Base-by-base conservation (phyloP, 92 coral and sea anemone genomes). In the Bergia puertoricense region DNA sequence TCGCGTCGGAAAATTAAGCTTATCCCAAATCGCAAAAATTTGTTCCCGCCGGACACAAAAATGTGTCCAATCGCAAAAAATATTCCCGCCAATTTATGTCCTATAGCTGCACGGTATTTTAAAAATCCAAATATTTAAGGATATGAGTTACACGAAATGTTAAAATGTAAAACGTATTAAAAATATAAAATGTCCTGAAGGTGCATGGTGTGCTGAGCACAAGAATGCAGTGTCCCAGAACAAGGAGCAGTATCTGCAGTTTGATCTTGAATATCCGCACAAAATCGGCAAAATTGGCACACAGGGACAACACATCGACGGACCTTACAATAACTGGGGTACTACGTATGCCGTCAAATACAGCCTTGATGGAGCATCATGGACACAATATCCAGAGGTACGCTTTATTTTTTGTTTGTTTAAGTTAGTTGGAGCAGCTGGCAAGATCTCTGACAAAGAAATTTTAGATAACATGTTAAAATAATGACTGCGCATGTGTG, bases 151-250 rank as follows among this genome's bases (percentile, higher is more conserved):
- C 30, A 30, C 30, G 30, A 30, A 30, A 30, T 30, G 30, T 30
- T 30, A 30, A 30, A 30, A 30, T 30, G 30, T 30, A 30, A 30
- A 30, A 30, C 30, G 30, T 30, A 30, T 30, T 30, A 30, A 30
- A 30, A 30, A 30, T 30, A 30, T 30, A 30, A 48, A 48, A 48
- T 8, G 54, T 18, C 51, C 67, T 22, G 8, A 59, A 96, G 96
- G 96, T 3, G 95, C 94, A 8, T 96, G 98, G 98, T 96, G 98
- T 43, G 92, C 96, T 59, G 99, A 96, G 50, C 99, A 94, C 81
- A 89, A 92, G 50, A 88, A 91, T 69, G 92, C 99, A 57, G 89
- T 81, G 44, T 78, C 82, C 20, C 94, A 88, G 46, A 88, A 92
- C 46, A 76, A 46, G 6, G 80, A 90, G 41, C 96, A 90, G 84